phyloP scores from a whole-genome alignment of 2,888 invertebrate genomes.

The Lordiphosa fenestrarum region DNA sequence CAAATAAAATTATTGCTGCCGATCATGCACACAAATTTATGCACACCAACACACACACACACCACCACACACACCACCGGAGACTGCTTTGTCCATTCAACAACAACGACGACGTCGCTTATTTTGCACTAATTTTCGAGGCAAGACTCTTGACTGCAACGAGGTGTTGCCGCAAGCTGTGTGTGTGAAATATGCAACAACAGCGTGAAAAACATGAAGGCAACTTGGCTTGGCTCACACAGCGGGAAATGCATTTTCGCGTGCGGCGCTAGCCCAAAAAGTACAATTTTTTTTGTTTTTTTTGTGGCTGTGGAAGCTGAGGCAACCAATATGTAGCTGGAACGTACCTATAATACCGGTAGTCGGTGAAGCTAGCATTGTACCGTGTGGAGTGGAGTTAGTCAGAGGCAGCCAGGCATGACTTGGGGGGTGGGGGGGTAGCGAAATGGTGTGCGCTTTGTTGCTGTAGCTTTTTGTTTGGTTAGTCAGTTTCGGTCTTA shows the following conservation, averaged over 20 bases:
- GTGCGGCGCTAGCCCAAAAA: conserved; percentile 40
- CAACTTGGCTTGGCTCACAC: conserved; percentile 47
- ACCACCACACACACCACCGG: conserved; percentile 10
- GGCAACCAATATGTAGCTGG: conserved; percentile 31
- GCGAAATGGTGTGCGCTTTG: too few species aligned
- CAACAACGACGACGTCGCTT: conserved; percentile 21
- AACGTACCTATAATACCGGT: conserved; percentile 57
- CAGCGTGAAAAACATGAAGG: conserved; percentile 73
- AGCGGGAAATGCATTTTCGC: conserved; percentile 70
- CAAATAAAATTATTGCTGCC: conserved; percentile 76
- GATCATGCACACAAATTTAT: conserved; percentile 74
- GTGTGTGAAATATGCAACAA: conserved; percentile 73
- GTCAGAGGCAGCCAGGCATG: too few species aligned
- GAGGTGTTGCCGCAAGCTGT: conserved; percentile 75
- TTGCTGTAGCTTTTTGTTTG: too few species aligned
- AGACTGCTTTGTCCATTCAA: conserved; percentile 1
- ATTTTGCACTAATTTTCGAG: conserved; percentile 68
- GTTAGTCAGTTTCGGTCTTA: too few species aligned
- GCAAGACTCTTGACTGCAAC: conserved; percentile 32
- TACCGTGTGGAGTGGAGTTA: conserved; percentile 14
- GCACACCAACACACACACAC: conserved; percentile 41
- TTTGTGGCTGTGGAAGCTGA: conserved; percentile 16
- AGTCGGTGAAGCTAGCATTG: conserved; percentile 41
- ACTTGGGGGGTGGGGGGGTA: too few species aligned
- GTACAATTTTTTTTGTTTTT: conserved; percentile 21